Base-by-base conservation (phyloP, 2,113 vertebrate species). In the Chlamydotis undulata region DNA sequence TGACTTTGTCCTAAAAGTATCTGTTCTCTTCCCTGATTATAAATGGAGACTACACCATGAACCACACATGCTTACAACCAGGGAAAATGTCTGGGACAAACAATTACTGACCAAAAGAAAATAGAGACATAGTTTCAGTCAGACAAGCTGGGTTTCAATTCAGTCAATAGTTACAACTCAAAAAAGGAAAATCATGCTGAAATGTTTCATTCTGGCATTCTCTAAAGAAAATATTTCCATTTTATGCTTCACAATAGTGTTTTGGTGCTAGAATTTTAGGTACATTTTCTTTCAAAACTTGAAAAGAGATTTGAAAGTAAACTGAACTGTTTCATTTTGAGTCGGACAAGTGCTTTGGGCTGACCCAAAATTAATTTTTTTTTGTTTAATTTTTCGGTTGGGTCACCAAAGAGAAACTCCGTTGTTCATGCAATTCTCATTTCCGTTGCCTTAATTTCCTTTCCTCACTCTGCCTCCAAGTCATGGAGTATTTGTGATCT, bases 241-340 rank as follows among this genome's bases (percentile, higher is more conserved):
- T 79, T 79, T 83, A 71, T 2, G 0, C 33, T 49, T 83, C 43
- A 49, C 55, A 83, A 57, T 24, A 55, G 31, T 71, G 17, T 35
- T 83, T 89, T 82, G 65, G 39, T 92, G 41, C 78, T 90, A 61
- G 82, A 83, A 56, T 61, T 80, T 91, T 60, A 37, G 13, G 11
- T 57, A 31, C 26, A 9, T 81, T 89, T 93, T 96, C 49, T 94
- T 83, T 71, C 56, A 84, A 76, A 92, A 4, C 3, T 16, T 94
- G 69, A 78, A 70, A 92, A 92, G 26, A 64, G 7, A 39, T 75
- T 75, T 71, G 56, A 93, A 95, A 84, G 74, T 39, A 81, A 87
- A 96, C 33, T 1, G 3, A 57, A 24, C 7, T 87, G 43, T 96
- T 93, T 95, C 91, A 84, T 78, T 95, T 92, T 96, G 93, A 96